phyloP scores from a whole-genome alignment of 2,797 vertebrate genomes.

The Hozukius guyotensis region DNA sequence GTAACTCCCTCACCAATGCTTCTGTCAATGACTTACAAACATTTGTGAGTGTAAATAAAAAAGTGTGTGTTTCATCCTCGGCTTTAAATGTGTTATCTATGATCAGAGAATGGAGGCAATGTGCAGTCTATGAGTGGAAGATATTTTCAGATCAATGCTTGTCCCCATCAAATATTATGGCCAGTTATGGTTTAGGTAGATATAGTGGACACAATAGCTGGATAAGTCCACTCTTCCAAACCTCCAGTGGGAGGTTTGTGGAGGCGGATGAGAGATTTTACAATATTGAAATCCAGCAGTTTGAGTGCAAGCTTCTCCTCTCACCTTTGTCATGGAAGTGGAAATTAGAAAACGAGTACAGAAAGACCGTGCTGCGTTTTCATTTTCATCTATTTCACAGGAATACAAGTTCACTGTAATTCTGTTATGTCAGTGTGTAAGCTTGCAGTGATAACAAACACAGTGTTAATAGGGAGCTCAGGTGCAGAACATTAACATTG shows the following conservation, averaged over 20 bases:
- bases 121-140: background rate
- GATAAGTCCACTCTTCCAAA: slow-evolving; percentile 22
- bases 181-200: slow-evolving; percentile 2
- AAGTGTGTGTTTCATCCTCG: background rate
- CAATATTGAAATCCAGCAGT: slow-evolving; percentile 43
- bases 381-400: slow-evolving; percentile 8
- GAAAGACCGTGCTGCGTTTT: background rate
- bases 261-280: slow-evolving; percentile 49
- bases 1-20: background rate
- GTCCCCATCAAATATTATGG: slow-evolving; percentile 1
- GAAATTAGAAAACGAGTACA: slow-evolving; percentile 6
- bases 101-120: background rate
- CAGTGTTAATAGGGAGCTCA: background rate
- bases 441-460: background rate
- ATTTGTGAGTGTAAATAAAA: background rate
- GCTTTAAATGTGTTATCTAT: slow-evolving; percentile 3
- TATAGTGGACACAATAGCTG: slow-evolving; percentile 27
- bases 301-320: slow-evolving; percentile 30
- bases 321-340: slow-evolving; percentile 24
- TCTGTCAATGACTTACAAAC: background rate
- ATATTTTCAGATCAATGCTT: slow-evolving; percentile 3
- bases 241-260: slow-evolving; percentile 53
- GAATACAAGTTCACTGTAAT: background rate
- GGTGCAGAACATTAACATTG: background rate
- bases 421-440: background rate